phyloP scores from a whole-genome alignment of 2,113 vertebrate genomes.

The Thalassarche chlororhynchos region DNA sequence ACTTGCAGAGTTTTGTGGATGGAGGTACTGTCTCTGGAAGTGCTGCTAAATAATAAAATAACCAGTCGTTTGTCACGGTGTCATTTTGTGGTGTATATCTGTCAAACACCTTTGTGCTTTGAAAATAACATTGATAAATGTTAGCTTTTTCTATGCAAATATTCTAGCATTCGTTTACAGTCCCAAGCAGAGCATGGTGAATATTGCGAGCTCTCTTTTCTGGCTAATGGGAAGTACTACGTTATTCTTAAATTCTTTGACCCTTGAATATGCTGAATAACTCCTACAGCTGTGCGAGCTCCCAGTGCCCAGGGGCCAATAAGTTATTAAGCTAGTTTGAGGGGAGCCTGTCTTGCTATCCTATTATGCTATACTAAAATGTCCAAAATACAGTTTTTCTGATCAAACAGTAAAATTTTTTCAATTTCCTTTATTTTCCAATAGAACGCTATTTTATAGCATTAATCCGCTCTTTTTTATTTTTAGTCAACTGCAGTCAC shows the following conservation, averaged over 20 bases:
- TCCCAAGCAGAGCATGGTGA: not conserved
- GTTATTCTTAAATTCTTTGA: not conserved
- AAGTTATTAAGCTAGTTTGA: not conserved
- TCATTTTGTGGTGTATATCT: not conserved
- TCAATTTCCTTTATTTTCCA: not conserved
- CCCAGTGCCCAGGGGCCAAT: not conserved
- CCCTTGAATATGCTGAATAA: not conserved
- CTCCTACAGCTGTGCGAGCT: not conserved
- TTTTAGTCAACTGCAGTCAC: conserved; percentile 80
- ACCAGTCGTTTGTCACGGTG: not conserved
- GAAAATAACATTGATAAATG: not conserved
- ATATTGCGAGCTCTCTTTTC: not conserved
- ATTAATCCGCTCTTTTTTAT: not conserved
- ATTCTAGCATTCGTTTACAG: not conserved
- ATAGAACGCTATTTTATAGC: not conserved
- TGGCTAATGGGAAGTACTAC: not conserved
- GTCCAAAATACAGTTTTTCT: not conserved
- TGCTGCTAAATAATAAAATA: not conserved
- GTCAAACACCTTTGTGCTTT: not conserved
- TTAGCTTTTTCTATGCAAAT: not conserved
- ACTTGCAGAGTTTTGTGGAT: not conserved
- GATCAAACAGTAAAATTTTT: not conserved
- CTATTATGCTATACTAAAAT: not conserved
- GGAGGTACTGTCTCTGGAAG: conserved; percentile 54
- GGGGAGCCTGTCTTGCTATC: not conserved